Evolutionary conservation across 1,140 invertebrate species (phyloP), one percentile per base, ranked within the genome.

Genomic region (Tribolium castaneum): DNA sequence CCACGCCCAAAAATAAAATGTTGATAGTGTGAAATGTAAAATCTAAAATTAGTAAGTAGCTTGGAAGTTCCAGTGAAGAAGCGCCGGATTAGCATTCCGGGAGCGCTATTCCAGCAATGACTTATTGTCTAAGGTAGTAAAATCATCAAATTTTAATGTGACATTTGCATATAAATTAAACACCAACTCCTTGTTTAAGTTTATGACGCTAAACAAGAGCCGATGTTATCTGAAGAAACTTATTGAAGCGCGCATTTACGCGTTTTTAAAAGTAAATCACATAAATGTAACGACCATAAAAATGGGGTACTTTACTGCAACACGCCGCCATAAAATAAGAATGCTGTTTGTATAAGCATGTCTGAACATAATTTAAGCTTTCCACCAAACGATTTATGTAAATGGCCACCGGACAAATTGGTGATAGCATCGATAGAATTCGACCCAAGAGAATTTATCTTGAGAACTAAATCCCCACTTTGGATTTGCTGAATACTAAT

Each of bases 121-220:
- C 45, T 70, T 76, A 76, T 70, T 70, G 75, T 75, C 59, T 62
- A 39, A 70, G 59, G 45, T 76, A 76, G 56, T 51, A 76, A 77
- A 77, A 77, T 71, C 66, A 70, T 77, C 50, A 77, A 77, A 51
- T 77, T 71, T 77, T 77, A 77, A 71, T 77, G 66, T 77, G 70
- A 71, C 66, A 77, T 77, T 77, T 77, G 76, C 76, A 77, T 77
- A 77, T 77, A 77, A 77, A 77, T 77, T 70, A 77, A 77, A 72
- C 50, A 72, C 10, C 14, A 71, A 34, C 56, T 30, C 19, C 56
- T 34, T 19, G 56, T 62, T 62, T 30, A 22, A 62, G 56, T 62
- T 62, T 25, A 10, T 16, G 22, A 25, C 52, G n/a, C n/a, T n/a
- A n/a, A n/a, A n/a, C n/a, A 13, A n/a, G n/a, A 62, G n/a, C 3